Percentiles rank a stretch among this genome's conserved stretches.
Conservation (phyloP, 2,888 invertebrate genomes). For the Bellardia bayeri region DNA sequence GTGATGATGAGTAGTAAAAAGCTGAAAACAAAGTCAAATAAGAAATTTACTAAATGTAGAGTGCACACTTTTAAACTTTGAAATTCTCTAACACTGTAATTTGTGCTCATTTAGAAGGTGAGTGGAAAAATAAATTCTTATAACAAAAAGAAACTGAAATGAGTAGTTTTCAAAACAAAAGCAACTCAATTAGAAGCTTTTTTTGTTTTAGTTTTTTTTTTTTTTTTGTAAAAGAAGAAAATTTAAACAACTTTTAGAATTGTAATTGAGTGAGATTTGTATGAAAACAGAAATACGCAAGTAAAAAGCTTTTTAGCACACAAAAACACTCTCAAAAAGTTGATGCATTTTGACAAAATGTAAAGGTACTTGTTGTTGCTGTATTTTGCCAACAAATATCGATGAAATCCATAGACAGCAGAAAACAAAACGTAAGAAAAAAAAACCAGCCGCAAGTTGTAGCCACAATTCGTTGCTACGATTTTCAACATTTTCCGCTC, state of each 20-base stretch:
- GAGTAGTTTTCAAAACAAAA: neutral
- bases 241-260: conserved; percentile 55
- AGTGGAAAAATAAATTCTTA: conserved; percentile 5
- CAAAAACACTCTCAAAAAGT: neutral
- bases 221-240: neutral
- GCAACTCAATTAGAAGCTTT: conserved; percentile 28
- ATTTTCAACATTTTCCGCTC: neutral
- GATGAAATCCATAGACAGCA: conserved; percentile 37
- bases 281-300: neutral
- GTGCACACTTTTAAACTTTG: neutral
- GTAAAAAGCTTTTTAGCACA: conserved; percentile 39
- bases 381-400: conserved; percentile 48
- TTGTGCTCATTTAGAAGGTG: neutral
- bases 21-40: conserved; percentile 15
- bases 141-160: neutral
- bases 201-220: neutral
- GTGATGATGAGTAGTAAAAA: conserved; percentile 19
- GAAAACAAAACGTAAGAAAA: conserved; percentile 26
- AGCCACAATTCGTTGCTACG: conserved; percentile 37
- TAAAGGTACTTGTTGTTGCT: conserved; percentile 23
- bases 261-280: conserved; percentile 45
- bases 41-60: neutral
- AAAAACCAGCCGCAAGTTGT: conserved; percentile 66
- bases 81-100: neutral
- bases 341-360: conserved; percentile 39